Base-by-base conservation (phyloP, 2,888 invertebrate genomes). In the Pediacus dermestoides region DNA sequence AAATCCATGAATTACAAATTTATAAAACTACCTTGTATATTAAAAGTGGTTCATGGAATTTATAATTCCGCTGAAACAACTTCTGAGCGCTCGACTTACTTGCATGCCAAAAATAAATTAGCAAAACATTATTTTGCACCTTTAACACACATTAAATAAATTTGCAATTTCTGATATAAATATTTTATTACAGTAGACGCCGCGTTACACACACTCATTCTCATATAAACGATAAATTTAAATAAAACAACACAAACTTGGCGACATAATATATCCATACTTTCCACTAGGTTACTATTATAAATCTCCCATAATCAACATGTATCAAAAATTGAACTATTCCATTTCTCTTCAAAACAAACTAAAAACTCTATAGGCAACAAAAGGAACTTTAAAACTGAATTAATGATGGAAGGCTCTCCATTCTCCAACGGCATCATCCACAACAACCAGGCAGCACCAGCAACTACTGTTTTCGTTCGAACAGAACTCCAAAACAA, bases 401-500 rank as follows among this genome's bases (percentile, higher is more conserved):
- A n/a, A n/a, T n/a, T n/a, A n/a, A n/a, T n/a, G n/a, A n/a, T n/a
- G n/a, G n/a, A n/a, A n/a, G n/a, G n/a, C n/a, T n/a, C n/a, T n/a
- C n/a, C n/a, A n/a, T n/a, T n/a, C n/a, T n/a, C n/a, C 33, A 16
- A 10, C 10, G 18, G 11, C 2, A 32, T 21, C 11, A n/a, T 32
- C 18, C 11, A 16, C 41, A 34, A 28, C 34, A 38, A 32, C 33
- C 37, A 43, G n/a, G n/a, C n/a, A n/a, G n/a, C n/a, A 18, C 6
- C 6, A 18, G 21, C 21, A n/a, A 18, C 21, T 18, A 18, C 21
- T 18, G n/a, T n/a, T 18, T 50, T 45, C 46, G 39, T 54, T 57
- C n/a, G n/a, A n/a, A n/a, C n/a, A n/a, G n/a, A n/a, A n/a, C n/a
- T 58, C 58, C 59, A 64, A 64, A 66, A 66, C 64, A 67, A 64